Conservation (phyloP, 2,888 invertebrate species). For the Gymnoscelis rufifasciata region DNA sequence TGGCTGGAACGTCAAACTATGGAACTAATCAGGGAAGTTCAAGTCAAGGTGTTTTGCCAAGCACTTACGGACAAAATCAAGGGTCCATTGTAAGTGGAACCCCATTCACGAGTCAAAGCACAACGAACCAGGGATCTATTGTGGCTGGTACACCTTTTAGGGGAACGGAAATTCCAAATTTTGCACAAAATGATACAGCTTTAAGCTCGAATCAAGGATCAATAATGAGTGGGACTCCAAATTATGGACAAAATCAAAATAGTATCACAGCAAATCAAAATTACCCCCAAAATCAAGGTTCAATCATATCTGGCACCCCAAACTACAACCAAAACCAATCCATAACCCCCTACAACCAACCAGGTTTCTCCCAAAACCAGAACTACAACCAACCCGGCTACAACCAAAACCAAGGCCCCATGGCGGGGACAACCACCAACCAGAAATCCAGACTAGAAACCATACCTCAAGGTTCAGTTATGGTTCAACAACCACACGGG, state of each 20-base stretch:
- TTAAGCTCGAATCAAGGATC: slow-evolving; percentile 4
- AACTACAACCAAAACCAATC: slow-evolving; percentile 24
- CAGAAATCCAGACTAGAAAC: slow-evolving; percentile 56
- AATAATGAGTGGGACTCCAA: not conserved
- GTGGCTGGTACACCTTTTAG: not conserved
- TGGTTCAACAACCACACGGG: slow-evolving; percentile 36
- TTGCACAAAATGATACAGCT: not conserved
- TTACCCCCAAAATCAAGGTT: slow-evolving; percentile 2
- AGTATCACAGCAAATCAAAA: not conserved
- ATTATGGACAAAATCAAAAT: slow-evolving; percentile 2
- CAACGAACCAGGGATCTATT: slow-evolving; percentile 2
- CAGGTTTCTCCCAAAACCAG: slow-evolving; percentile 33
- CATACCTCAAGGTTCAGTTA: slow-evolving; percentile 62
- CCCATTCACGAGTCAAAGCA: slow-evolving; percentile 2
- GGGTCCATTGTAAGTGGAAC: slow-evolving; percentile 2
- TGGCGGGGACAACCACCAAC: slow-evolving; percentile 27
- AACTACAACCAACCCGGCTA: slow-evolving; percentile 34
- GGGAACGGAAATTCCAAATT: slow-evolving; percentile 3
- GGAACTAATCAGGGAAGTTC: slow-evolving; percentile 7
- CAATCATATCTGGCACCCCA: not conserved
- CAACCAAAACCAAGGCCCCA: slow-evolving; percentile 43
- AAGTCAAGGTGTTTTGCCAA: slow-evolving; percentile 6
- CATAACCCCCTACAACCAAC: slow-evolving; percentile 39
- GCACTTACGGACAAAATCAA: not conserved
- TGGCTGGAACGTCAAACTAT: slow-evolving; percentile 1